Percentiles rank a stretch among this genome's conserved stretches.
These are phyloP conservation scores for Otocyon megalotis DNA, from an alignment of 2,113 vertebrate genomes.

Conservation along the genomic window DNA sequence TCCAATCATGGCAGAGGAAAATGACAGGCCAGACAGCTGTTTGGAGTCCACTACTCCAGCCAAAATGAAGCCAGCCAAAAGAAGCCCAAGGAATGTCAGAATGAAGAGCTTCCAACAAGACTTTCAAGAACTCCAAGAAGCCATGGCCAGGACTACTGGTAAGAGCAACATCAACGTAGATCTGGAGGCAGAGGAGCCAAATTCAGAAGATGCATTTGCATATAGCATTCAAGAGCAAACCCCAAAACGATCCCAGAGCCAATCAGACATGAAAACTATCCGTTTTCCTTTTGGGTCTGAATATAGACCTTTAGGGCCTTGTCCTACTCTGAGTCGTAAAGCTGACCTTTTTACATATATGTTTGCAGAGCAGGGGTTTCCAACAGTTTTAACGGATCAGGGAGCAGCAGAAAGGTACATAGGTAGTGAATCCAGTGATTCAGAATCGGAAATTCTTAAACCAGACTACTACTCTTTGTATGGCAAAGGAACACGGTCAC, in stretches of 20 bases:
- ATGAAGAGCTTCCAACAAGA: slow-evolving; percentile 59
- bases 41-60: slow-evolving; percentile 37
- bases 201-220: slow-evolving; percentile 86
- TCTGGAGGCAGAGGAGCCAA: slow-evolving; percentile 81
- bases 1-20: slow-evolving; percentile 73
- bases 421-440: slow-evolving; percentile 94
- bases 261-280: slow-evolving; percentile 93
- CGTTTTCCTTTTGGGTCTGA: slow-evolving; percentile 91
- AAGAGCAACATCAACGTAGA: slow-evolving; percentile 74
- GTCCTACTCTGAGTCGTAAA: slow-evolving; percentile 90
- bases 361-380: slow-evolving; percentile 85
- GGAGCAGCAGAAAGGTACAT: slow-evolving; percentile 83
- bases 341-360: slow-evolving; percentile 77
- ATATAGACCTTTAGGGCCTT: slow-evolving; percentile 94
- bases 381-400: slow-evolving; percentile 80
- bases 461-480: slow-evolving; percentile 89
- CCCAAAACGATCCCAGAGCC: slow-evolving; percentile 92
- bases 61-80: slow-evolving; percentile 77
- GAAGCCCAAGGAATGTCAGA: slow-evolving; percentile 48
- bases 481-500: slow-evolving; percentile 85
- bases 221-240: slow-evolving; percentile 88
- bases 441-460: slow-evolving; percentile 92
- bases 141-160: slow-evolving; percentile 49
- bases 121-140: slow-evolving; percentile 72
- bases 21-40: slow-evolving; percentile 67